These are phyloP conservation scores for Ancistrus triradiatus DNA, from an alignment of 2,113 vertebrate species.

Conservation along the genomic window DNA sequence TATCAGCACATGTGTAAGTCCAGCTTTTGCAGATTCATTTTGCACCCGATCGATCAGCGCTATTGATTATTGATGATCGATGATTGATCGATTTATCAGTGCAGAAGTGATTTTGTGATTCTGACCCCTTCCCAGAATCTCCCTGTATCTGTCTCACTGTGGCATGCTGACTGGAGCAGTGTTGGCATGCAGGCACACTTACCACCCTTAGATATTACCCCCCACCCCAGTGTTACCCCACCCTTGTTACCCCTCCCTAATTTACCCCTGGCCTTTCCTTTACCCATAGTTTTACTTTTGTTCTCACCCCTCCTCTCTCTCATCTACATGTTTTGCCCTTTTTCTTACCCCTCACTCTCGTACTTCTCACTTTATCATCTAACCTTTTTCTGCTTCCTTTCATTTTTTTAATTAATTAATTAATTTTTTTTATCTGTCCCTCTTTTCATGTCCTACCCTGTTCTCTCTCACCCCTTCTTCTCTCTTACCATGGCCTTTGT, in stretches of 20 bases:
- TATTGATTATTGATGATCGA: not conserved
- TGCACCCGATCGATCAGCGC: too few species aligned
- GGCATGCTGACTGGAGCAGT: conserved; percentile 75
- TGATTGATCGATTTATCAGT: not conserved
- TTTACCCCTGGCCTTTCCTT: conserved; percentile 4
- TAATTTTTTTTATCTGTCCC: too few species aligned
- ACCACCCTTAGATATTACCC: conserved; percentile 53
- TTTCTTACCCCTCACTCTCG: not conserved
- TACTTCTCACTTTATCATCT: too few species aligned
- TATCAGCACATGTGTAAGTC: conserved; percentile 10
- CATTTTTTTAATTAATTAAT: too few species aligned
- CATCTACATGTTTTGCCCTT: not conserved
- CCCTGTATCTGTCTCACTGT: conserved; percentile 68
- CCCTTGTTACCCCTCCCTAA: not conserved
- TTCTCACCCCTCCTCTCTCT: too few species aligned
- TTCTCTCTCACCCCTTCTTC: too few species aligned
- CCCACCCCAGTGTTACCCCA: conserved; percentile 21
- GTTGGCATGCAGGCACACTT: conserved; percentile 71
- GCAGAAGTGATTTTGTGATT: conserved; percentile 49
- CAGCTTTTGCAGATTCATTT: too few species aligned
- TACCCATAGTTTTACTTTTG: not conserved
- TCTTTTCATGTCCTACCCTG: too few species aligned
- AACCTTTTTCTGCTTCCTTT: too few species aligned
- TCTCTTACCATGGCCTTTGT: too few species aligned
- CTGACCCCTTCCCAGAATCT: conserved; percentile 75